Conservation (phyloP, 2,797 vertebrate genomes). For the Anomalospiza imberbis region DNA sequence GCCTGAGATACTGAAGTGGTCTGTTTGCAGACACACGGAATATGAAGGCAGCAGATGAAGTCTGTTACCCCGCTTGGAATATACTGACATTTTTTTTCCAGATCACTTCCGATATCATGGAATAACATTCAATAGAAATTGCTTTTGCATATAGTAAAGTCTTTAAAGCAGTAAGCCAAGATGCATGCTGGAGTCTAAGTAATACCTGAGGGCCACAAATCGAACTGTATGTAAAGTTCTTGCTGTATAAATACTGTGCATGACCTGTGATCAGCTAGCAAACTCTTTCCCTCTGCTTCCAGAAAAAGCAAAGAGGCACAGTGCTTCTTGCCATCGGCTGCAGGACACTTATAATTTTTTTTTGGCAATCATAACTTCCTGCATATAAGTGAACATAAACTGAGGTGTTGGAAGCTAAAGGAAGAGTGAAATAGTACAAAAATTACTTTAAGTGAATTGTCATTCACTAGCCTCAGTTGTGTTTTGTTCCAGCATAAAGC, state of each 20-base stretch:
- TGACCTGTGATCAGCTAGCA: background rate
- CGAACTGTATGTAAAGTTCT: background rate
- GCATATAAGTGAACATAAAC: accelerated
- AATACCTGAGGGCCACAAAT: background rate
- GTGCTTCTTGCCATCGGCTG: background rate
- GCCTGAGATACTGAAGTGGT: too few relatives aligned
- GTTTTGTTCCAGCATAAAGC: background rate
- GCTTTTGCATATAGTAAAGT: background rate
- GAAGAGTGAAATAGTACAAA: background rate
- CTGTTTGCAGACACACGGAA: background rate
- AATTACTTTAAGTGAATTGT: background rate
- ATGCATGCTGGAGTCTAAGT: background rate
- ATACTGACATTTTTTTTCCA: background rate
- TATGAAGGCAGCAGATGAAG: background rate
- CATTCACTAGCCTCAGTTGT: background rate
- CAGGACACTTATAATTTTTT: background rate
- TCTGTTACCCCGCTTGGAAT: background rate
- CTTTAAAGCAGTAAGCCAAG: background rate
- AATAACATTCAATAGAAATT: background rate
- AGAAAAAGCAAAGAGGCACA: background rate
- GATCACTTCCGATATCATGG: background rate
- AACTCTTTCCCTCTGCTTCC: background rate
- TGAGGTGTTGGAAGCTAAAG: background rate
- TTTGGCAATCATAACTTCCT: background rate
- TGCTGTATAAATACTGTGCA: accelerated